Base-by-base conservation (phyloP, 30 jellyfish, hydroid and myxozoan species). In the Mastigias papua region DNA sequence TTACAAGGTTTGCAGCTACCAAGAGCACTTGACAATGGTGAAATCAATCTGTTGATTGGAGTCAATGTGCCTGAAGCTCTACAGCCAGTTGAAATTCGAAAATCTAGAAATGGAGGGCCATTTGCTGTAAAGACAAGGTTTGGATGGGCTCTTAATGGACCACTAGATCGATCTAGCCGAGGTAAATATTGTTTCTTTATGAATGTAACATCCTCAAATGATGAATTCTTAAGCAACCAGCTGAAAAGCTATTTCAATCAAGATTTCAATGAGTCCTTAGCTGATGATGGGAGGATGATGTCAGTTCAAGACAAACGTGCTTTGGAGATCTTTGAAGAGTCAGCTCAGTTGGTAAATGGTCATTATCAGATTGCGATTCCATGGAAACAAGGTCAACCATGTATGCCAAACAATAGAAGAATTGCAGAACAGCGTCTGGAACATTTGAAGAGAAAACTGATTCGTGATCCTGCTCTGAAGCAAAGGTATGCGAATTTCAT, bases 61-160 rank as follows among this genome's bases (percentile, higher is more conserved):
- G 89, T 78, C 8, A 80, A 77, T 67, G 95, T 75, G 6, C 80
- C 95, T 6, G 78, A 75, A 64, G 95, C 95, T 25, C 28, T 86
- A 79, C 80, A 86, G 50, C 95, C 95, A 5, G 69, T 2, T 5
- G 90, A 75, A 22, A 61, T 86, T 7, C 49, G 86, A 19, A 54
- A 49, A 60, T 13, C 86, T 7, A 28, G 21, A 28, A 32, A 76
- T 50, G 86, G 87, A 2, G 96, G 88, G 30, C 91, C 91, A 2
- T 88, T 32, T 19, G 96, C 96, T 7, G 89, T 81, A 63, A 70
- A 69, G 34, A 89, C 92, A 21, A 33, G 6, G 72, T 81, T 89
- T 34, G 93, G 93, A 37, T 89, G 93, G 90, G 58, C 91, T 23
- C 35, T 89, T n/a, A 73, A 76, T 69, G 97, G 97, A 22, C 93